Conservation (phyloP, 2,888 invertebrate species). For the Dorcus parallelipipedus region DNA sequence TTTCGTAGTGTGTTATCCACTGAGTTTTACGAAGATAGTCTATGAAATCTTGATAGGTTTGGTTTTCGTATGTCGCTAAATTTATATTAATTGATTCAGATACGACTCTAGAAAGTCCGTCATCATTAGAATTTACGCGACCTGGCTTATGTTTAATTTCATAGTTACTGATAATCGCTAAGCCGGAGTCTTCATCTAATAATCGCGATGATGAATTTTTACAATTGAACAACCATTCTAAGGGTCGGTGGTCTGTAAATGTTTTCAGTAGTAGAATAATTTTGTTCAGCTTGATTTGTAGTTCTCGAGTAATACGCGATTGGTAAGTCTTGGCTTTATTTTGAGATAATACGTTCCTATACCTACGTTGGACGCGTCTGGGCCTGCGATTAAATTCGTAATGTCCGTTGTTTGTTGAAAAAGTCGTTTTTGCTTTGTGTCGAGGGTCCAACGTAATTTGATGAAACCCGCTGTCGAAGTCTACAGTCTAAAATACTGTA, state of each 20-base stretch:
- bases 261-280: conserved; percentile 25
- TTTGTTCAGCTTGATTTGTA: conserved; percentile 20
- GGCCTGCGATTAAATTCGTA: conserved; percentile 38
- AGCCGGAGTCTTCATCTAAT: neutral
- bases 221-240: conserved; percentile 3
- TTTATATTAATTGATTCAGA: too few species aligned
- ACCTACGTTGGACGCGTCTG: conserved; percentile 25
- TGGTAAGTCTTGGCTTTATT: conserved; percentile 20
- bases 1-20: too few species aligned
- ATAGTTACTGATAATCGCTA: too few species aligned
- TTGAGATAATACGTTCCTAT: conserved; percentile 27
- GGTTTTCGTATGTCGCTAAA: too few species aligned
- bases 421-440: conserved; percentile 36
- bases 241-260: conserved; percentile 6
- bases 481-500: conserved; percentile 25
- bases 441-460: conserved; percentile 25
- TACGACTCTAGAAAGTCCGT: neutral
- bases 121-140: conserved; percentile 1
- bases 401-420: conserved; percentile 31
- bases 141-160: conserved; percentile 1
- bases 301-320: conserved; percentile 27
- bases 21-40: too few species aligned
- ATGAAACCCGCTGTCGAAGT: conserved; percentile 27
- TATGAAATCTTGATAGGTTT: too few species aligned
- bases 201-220: conserved; percentile 1